Evolutionary conservation across 1,140 invertebrate genomes (phyloP).

Genomic region (Saccostrea cuccullata): DNA sequence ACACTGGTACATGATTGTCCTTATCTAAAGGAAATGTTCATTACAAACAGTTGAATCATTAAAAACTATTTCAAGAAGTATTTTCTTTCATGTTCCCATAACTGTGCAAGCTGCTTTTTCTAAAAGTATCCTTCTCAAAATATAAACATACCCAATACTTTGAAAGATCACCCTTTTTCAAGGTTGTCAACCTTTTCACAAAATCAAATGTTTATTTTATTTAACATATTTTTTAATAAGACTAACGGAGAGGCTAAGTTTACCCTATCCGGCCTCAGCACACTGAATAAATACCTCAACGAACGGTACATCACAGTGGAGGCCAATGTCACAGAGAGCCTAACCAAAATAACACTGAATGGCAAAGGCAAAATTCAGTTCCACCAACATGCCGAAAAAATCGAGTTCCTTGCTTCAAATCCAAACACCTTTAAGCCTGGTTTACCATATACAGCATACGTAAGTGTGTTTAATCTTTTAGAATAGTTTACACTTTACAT

Average conservation of each 20-base stretch:
- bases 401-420: constrained; percentile 67
- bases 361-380: constrained; percentile 58
- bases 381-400: constrained; percentile 64
- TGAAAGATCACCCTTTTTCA: background rate
- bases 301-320: constrained; percentile 56
- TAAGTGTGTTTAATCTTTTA: constrained; percentile 56
- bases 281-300: constrained; percentile 41
- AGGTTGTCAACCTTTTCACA: background rate
- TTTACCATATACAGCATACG: constrained; percentile 70
- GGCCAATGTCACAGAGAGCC: constrained; percentile 71
- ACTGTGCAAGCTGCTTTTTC: too few species aligned
- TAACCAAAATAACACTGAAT: constrained; percentile 68
- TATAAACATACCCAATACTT: too few species aligned
- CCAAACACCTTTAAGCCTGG: constrained; percentile 75
- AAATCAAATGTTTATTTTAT: too few species aligned
- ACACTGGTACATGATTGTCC: background rate
- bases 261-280: constrained; percentile 56
- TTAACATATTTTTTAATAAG: constrained; percentile 51
- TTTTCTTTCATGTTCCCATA: too few species aligned
- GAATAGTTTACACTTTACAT: too few species aligned
- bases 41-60: too few species aligned
- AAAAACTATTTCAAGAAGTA: too few species aligned
- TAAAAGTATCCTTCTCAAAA: too few species aligned
- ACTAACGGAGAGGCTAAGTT: constrained; percentile 67
- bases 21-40: too few species aligned